phyloP scores from a whole-genome alignment of 2,797 vertebrate species.

The Phoeniculus purpureus region DNA sequence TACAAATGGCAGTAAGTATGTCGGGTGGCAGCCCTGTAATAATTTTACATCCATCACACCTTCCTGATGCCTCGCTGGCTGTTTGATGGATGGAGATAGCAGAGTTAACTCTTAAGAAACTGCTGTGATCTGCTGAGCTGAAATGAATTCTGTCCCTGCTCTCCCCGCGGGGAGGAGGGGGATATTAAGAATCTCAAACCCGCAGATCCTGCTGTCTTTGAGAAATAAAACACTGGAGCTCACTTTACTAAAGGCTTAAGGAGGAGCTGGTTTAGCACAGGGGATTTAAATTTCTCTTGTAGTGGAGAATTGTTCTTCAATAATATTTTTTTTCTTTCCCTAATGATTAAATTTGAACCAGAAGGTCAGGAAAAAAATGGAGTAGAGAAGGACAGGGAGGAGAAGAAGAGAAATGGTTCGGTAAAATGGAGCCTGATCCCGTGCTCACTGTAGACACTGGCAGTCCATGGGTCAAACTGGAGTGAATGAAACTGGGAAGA shows the following conservation, averaged over 20 bases:
- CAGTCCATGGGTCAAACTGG: not conserved
- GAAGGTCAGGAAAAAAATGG: not conserved
- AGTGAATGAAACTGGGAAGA: not conserved
- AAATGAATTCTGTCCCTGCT: constrained; percentile 33
- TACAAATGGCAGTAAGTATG: constrained; percentile 81
- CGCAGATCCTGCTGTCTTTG: not conserved
- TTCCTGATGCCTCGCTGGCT: constrained; percentile 69
- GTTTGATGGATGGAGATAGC: constrained; percentile 76
- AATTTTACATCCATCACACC: constrained; percentile 82
- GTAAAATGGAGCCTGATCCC: not conserved
- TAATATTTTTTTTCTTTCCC: not conserved
- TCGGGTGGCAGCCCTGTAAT: constrained; percentile 78
- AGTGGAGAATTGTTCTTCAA: constrained; percentile 30
- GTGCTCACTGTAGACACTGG: not conserved
- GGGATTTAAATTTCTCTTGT: constrained; percentile 43
- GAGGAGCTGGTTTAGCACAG: constrained; percentile 10
- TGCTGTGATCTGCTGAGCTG: constrained; percentile 16
- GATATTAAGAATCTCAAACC: constrained; percentile 25
- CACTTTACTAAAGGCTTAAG: not conserved
- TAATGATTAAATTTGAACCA: constrained; percentile 7
- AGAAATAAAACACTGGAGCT: constrained; percentile 44
- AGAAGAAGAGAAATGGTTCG: not conserved
- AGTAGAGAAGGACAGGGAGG: not conserved
- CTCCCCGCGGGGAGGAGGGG: constrained; percentile 7
- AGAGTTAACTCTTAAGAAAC: constrained; percentile 71